Percentiles rank a stretch among this genome's conserved stretches.
Conservation (phyloP, 2,797 vertebrate species). For the Merluccius polli region DNA sequence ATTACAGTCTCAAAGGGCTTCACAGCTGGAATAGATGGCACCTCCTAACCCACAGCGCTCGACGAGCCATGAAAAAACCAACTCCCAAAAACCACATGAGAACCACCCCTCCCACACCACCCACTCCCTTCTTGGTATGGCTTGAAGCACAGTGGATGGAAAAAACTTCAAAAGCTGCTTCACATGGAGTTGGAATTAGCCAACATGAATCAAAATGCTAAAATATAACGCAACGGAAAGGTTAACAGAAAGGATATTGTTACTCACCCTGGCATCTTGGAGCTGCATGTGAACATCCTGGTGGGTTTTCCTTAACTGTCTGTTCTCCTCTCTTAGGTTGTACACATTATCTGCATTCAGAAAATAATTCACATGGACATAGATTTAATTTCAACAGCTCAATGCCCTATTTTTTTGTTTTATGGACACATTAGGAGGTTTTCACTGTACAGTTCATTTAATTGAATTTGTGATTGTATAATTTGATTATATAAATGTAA, state of each 20-base stretch:
- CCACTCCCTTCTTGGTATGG: background rate
- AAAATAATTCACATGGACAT: conserved; percentile 6
- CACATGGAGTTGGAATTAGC: background rate
- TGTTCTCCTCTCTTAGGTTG: conserved; percentile 92
- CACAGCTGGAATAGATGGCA: background rate
- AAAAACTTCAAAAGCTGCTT: background rate
- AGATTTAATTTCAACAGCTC: background rate
- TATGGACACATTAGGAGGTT: background rate
- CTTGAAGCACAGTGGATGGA: background rate
- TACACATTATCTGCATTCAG: conserved; percentile 77
- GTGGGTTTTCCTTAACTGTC: conserved; percentile 91
- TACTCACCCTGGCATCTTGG: conserved; percentile 88
- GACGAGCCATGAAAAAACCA: background rate
- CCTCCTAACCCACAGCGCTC: background rate
- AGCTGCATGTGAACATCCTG: conserved; percentile 92
- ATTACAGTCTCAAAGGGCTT: background rate
- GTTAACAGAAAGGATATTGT: background rate
- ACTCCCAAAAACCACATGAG: background rate
- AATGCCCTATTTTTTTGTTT: background rate
- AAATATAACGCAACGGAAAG: background rate
- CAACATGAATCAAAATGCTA: background rate
- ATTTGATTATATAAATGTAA: background rate
- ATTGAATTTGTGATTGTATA: background rate
- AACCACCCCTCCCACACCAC: background rate
- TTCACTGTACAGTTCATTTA: background rate